These are phyloP conservation scores for Sakesphorus luctuosus DNA, from an alignment of 2,113 vertebrate species.

Conservation along the genomic window DNA sequence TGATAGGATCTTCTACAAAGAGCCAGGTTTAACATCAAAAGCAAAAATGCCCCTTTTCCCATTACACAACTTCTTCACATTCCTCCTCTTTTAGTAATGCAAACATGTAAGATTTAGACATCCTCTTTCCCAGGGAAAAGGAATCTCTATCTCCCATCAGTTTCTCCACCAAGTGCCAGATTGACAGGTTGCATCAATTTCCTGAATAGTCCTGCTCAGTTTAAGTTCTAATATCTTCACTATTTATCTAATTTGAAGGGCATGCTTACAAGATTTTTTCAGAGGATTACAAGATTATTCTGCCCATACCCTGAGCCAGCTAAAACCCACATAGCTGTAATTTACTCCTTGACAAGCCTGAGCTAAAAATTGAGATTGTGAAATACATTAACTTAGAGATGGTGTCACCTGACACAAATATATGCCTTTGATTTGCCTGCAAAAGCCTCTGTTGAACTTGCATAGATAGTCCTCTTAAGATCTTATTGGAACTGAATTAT, in stretches of 20 bases:
- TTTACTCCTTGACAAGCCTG: background rate
- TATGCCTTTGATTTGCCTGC: background rate
- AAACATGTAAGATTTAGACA: background rate
- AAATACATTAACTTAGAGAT: background rate
- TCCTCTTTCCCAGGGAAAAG: background rate
- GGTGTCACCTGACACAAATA: background rate
- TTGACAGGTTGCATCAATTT: background rate
- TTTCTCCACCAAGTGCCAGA: background rate
- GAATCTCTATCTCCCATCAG: background rate
- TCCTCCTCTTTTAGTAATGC: background rate
- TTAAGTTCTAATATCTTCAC: background rate
- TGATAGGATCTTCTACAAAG: background rate
- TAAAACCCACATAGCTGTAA: background rate
- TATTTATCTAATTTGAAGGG: background rate
- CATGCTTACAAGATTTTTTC: background rate
- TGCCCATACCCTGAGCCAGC: background rate
- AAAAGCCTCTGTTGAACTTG: background rate
- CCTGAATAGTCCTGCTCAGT: background rate
- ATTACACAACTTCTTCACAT: background rate
- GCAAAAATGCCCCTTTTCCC: background rate
- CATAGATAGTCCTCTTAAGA: background rate
- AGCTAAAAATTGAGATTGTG: background rate
- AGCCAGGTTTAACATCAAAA: background rate
- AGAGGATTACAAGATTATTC: background rate
- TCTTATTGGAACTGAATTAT: background rate